phyloP scores from a whole-genome alignment of 2,113 vertebrate species.

The Oryzias woworae region DNA sequence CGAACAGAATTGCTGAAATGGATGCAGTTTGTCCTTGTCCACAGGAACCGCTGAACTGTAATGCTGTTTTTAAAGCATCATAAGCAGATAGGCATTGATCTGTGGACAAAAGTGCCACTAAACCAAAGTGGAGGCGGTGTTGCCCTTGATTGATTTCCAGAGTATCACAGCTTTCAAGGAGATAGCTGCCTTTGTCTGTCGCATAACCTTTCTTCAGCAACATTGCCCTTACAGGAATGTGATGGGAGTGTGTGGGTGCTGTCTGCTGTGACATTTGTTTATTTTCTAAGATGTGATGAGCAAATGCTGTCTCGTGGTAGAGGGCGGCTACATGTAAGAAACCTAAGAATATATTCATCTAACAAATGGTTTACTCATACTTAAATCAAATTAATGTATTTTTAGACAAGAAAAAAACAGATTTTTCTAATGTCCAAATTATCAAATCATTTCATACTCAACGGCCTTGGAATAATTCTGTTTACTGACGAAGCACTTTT shows the following conservation, averaged over 20 bases:
- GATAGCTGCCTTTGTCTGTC: slow-evolving; percentile 27
- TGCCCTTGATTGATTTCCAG: slow-evolving; percentile 49
- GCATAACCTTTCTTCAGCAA: slow-evolving; percentile 33
- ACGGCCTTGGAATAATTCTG: background rate
- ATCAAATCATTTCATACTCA: too few species aligned
- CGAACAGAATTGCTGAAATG: slow-evolving; percentile 30
- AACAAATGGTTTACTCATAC: too few species aligned
- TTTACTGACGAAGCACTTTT: background rate
- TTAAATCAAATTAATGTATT: too few species aligned
- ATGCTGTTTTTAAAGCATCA: slow-evolving; percentile 50
- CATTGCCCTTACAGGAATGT: slow-evolving; percentile 35
- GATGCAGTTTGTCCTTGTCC: slow-evolving; percentile 45
- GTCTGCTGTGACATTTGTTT: slow-evolving; percentile 37
- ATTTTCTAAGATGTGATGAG: background rate
- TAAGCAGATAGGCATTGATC: slow-evolving; percentile 68
- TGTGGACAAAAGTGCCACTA: slow-evolving; percentile 17
- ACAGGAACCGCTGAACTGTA: slow-evolving; percentile 26
- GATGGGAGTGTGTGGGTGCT: slow-evolving; percentile 1
- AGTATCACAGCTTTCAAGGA: slow-evolving; percentile 31
- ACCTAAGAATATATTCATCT: too few species aligned
- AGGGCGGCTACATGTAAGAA: too few species aligned
- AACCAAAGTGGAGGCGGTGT: slow-evolving; percentile 38
- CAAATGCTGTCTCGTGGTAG: too few species aligned
- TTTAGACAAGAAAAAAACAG: too few species aligned
- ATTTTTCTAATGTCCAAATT: too few species aligned